Base-by-base conservation (phyloP, 2,888 invertebrate species). In the Leuctra nigra region DNA sequence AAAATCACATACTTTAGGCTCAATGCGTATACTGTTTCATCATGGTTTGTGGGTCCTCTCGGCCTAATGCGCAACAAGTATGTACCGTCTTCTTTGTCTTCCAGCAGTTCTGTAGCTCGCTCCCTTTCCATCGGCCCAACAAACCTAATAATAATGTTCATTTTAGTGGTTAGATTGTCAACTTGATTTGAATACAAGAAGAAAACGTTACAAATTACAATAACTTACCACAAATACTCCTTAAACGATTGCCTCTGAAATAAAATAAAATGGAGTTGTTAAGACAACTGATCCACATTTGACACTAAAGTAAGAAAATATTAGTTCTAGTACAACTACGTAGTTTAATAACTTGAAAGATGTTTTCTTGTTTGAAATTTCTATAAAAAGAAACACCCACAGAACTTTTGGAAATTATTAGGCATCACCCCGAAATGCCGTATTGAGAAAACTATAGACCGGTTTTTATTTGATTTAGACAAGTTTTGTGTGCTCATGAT, bases 81-180 rank as follows among this genome's bases (percentile, higher is more conserved):
- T n/a, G 92, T 91, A 66, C 91, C 92, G 72, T 89, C 83, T 66
- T 85, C 83, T 59, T 91, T 82, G 61, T 80, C 78, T 66, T 89
- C 88, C 61, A 92, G 75, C 53, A 86, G 81, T 60, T 78, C 75
- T 36, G 88, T 82, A 9, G 91, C 91, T 59, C 80, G 81, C 65
- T 86, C 86, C 56, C 91, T 79, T 25, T 88, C 88, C 90, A 91
- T 91, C 73, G 88, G 89, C 7, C 91, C 90, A 47, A 88, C 91
- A 72, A 89, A 91, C 90, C 84, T 60, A 29, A 29, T 29, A 7
- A 29, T 29, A 11, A 7, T 6, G 29, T 11, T 11, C 29, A 29
- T 6, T 29, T 29, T 7, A 11, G 11, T 11, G 29, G 11, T 11
- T 11, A 29, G 11, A 29, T 6, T 29, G 6, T 7, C 29, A 6